Base-by-base conservation (phyloP, 1,140 invertebrate genomes). In the Cydia splendana region DNA sequence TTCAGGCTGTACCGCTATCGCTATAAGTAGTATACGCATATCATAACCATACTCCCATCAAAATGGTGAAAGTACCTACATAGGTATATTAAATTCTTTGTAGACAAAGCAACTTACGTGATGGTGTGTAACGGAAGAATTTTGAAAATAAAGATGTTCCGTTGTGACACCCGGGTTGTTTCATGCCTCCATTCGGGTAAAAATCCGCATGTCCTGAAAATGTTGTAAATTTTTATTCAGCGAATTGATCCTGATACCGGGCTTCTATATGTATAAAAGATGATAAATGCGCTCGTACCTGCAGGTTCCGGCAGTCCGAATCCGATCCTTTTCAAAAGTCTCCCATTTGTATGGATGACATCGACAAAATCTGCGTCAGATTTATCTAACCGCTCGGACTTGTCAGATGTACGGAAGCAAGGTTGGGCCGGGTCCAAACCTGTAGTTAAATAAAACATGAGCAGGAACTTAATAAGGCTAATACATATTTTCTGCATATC, bases 161-260 rank as follows among this genome's bases (percentile, higher is more conserved):
- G 30, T 81, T 88, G 4, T 79, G 28, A 77, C 94, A 95, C 0
- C 94, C 95, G 0, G 94, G 94, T 80, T 95, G 95, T 69, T 90
- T 90, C 88, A 92, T 94, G n/a, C 95, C 95, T 9, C 96, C 96
- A 79, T 96, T 96, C 0, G 95, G 95, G 84, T 96, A 96, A 88
- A 96, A 96, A 83, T 96, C 96, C 38, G 94, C 92, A 78, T 96
- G 93, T 48, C 95, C 95, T 93, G 77, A 69, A 65, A 76, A 45
- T 30, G 13, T 38, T 65, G 24, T 3, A n/a, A 67, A n/a, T 67
- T 15, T 53, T 13, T 20, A 45, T n/a, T 73, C 30, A 38, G 24
- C 73, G 13, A 13, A 48, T 48, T 42, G 3, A 4, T 53, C n/a
- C 51, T 53, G 51, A 5, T 13, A 13, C 30, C 15, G 34, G 34